These are phyloP conservation scores for Anoplophora glabripennis DNA, from an alignment of 1,140 invertebrate genomes.

Conservation along the genomic window DNA sequence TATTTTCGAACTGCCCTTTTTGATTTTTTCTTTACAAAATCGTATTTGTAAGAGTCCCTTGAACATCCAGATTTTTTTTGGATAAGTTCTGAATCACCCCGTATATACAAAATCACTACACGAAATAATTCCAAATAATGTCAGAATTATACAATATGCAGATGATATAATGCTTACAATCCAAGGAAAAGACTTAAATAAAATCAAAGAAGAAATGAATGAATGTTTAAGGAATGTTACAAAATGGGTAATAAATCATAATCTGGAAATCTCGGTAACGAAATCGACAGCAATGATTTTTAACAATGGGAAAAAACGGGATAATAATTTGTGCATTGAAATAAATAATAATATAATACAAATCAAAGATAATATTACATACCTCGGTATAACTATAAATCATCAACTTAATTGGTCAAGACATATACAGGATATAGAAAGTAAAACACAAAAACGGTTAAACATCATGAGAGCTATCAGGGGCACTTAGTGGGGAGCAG, in stretches of 20 bases:
- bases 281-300: conserved; percentile 9
- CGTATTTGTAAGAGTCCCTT: too few relatives aligned
- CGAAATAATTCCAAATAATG: background rate
- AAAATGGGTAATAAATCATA: background rate
- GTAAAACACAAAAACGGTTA: conserved; percentile 10
- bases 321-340: background rate
- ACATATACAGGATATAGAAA: conserved; percentile 15
- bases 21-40: too few relatives aligned
- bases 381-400: conserved; percentile 4
- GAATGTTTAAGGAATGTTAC: background rate
- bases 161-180: background rate
- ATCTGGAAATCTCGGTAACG: background rate
- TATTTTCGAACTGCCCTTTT: too few relatives aligned
- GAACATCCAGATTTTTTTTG: too few relatives aligned
- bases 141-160: background rate
- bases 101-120: background rate
- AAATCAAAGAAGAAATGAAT: background rate
- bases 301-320: background rate
- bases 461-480: conserved; percentile 24
- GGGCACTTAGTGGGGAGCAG: conserved; percentile 13
- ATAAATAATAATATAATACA: background rate
- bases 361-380: conserved; percentile 5
- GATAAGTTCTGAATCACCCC: too few relatives aligned
- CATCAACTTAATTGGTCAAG: background rate
- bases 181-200: background rate